Evolutionary conservation across 2,797 vertebrate species (phyloP).

Genomic region (Molossus molossus): DNA sequence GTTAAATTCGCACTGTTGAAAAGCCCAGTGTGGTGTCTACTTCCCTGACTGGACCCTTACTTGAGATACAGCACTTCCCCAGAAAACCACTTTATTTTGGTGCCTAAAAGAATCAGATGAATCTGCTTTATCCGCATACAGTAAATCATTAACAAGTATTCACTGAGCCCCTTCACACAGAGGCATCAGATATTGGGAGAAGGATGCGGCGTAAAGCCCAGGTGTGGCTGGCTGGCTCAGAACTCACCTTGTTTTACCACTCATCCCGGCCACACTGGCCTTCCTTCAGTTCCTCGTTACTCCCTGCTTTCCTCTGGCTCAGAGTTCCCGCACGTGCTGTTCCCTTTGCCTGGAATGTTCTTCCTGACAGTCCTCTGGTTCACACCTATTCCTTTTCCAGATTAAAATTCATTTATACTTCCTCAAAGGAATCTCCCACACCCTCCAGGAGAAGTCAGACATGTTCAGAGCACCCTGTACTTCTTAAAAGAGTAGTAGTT

Average conservation of each 20-base stretch:
- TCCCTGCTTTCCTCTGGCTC: neutral
- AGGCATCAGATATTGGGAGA: neutral
- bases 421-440: neutral
- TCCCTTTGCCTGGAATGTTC: neutral
- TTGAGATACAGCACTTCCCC: neutral
- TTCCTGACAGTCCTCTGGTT: neutral
- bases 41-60: neutral
- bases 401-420: slow-evolving; percentile 29
- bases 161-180: neutral
- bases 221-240: neutral
- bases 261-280: neutral
- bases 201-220: neutral
- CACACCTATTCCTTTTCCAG: neutral
- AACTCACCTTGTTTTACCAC: neutral
- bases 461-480: neutral
- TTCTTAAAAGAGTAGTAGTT: neutral
- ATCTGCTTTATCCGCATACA: neutral
- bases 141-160: neutral
- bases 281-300: neutral
- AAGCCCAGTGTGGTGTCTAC: neutral
- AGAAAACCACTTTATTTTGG: neutral
- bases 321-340: neutral
- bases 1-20: neutral
- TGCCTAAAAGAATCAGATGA: neutral
- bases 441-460: neutral